Evolutionary conservation across 2,888 invertebrate genomes (phyloP), one percentile per base, ranked within the genome.

Genomic region (Spatulosminthurus flaviceps): DNA sequence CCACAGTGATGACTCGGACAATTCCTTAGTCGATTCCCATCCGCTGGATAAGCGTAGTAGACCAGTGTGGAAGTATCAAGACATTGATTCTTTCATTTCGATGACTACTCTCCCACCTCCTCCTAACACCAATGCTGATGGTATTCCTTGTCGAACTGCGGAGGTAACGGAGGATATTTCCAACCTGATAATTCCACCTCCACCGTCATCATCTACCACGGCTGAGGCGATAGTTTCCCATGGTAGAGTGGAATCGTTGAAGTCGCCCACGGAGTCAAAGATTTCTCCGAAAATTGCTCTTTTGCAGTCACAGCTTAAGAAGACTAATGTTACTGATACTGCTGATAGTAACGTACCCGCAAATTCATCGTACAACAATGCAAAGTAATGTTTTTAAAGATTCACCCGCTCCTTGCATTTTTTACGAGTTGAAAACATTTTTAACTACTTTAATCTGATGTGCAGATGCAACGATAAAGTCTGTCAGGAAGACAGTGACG

Each of bases 21-120:
- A 42, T 66, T 78, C 78, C 13, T 34, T 78, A 26, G 72, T 72
- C 22, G 72, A 66, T 28, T 78, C 78, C 13, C 64, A 72, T 16
- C 72, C 71, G 22, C 41, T 78, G 72, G 78, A 72, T 26, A 67
- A 42, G 13, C 21, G 70, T 7, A 34, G 22, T 69, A 41, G 60
- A 42, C 73, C 73, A 83, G 89, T 89, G 66, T 89, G 90, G 86
- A 88, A 80, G 60, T 79, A 89, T 82, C 89, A 89, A 82, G 94
- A 93, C 86, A 89, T 96, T 84, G 95, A 95, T 87, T 92, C 92
- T 85, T 94, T 95, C 88, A 90, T 95, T 84, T 94, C 94, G 4
- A 93, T 92, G 85, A 93, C 95, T 43, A 92, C 92, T 7, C 92
- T 95, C 82, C 94, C 92, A 61, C 95, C 95, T 19, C 95, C 95